Evolutionary conservation across 2,888 invertebrate genomes (phyloP), one percentile per base, ranked within the genome.

Genomic region (Odontocolon sp.): DNA sequence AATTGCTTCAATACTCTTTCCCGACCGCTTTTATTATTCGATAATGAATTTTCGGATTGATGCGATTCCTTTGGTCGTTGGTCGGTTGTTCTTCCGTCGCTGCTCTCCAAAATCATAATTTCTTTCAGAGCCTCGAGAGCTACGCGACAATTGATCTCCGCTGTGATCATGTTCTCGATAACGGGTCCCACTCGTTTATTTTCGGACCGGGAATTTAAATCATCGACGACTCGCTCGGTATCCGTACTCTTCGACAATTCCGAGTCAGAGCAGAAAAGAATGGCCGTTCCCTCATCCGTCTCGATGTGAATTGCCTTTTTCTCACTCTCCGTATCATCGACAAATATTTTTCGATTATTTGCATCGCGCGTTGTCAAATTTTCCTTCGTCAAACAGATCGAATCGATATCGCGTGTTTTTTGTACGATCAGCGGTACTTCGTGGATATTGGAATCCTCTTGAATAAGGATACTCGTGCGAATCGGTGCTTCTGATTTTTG

Each of bases 401-500:
- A 89, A 3, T 89, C 83, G 31, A 92, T 82, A 80, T 92, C 90
- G 83, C 89, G 91, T 31, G 92, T 84, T 85, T 91, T 88, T 71
- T 83, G 91, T 23, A 95, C 92, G 61, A 94, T 92, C 9, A 94
- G 90, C 1, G 95, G 95, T 54, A 95, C 91, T 87, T 95, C 95
- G 82, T 94, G 93, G 18, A 95, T 94, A 66, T 92, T 92, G n/a
- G 91, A 89, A 2, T 94, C 94, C 86, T 94, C 94, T 90, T 95
- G 94, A 64, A 94, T 90, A 50, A 95, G 87, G 70, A 94, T 93
- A 6, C 93, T 93, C 0, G 91, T 91, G 16, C 91, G 89, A 1
- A 40, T 42, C n/a, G 73, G 52, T 16, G 73, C 23, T 38, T 45
- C 47, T 1, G n/a, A 45, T 57, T 54, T 66, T 9, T 45, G 61